Conservation (phyloP, 2,888 invertebrate genomes). For the Cephus rjabovi region DNA sequence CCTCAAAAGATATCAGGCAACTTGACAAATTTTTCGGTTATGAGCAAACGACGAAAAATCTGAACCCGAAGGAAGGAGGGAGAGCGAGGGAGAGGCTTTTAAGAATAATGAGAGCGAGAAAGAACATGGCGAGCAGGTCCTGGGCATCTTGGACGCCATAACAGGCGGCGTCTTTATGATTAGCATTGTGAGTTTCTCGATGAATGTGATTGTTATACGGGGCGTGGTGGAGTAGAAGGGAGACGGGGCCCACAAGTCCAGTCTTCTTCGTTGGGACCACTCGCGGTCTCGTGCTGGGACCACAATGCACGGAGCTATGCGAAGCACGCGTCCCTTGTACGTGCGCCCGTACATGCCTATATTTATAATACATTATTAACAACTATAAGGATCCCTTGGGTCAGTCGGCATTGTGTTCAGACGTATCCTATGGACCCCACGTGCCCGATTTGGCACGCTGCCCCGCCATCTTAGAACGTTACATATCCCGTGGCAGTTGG, state of each 20-base stretch:
- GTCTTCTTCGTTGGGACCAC: background rate
- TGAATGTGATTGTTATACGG: slow-evolving; percentile 66
- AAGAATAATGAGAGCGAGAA: slow-evolving; percentile 18
- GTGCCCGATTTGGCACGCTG: slow-evolving; percentile 44
- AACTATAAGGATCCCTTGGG: slow-evolving; percentile 47
- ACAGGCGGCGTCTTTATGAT: slow-evolving; percentile 66
- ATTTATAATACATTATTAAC: slow-evolving; percentile 65
- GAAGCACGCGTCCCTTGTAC: slow-evolving; percentile 63
- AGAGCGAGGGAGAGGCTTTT: slow-evolving; percentile 16
- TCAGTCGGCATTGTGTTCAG: slow-evolving; percentile 8
- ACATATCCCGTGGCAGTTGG: background rate
- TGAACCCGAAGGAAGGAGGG: background rate
- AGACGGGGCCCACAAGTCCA: slow-evolving; percentile 23
- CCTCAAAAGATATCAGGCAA: background rate
- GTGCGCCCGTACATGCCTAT: slow-evolving; percentile 59
- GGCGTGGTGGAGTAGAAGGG: slow-evolving; percentile 35
- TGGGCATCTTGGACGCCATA: slow-evolving; percentile 42
- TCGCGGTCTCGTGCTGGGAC: slow-evolving; percentile 55
- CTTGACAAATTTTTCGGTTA: background rate
- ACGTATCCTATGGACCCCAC: slow-evolving; percentile 10
- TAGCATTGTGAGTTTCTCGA: slow-evolving; percentile 63
- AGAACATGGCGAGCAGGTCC: slow-evolving; percentile 6
- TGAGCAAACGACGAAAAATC: background rate
- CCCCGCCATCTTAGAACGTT: slow-evolving; percentile 35
- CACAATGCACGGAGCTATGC: slow-evolving; percentile 62